Evolutionary conservation across 1,140 invertebrate species (phyloP).

Genomic region (Bombus impatiens): DNA sequence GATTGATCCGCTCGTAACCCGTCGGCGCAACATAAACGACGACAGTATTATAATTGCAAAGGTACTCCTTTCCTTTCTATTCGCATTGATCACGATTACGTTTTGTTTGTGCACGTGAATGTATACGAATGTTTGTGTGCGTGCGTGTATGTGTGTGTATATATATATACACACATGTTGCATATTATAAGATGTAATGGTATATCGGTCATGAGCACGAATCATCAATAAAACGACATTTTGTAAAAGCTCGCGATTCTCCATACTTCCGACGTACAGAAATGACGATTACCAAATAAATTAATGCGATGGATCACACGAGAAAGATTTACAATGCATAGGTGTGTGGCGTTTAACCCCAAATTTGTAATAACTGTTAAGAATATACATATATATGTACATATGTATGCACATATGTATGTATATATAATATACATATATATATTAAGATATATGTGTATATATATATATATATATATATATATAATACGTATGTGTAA

Average conservation of each 20-base stretch:
- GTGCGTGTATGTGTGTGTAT: neutral
- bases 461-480: neutral
- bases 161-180: slow-evolving; percentile 22
- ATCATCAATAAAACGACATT: neutral
- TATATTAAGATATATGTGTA: slow-evolving; percentile 8
- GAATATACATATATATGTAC: slow-evolving; percentile 42
- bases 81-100: slow-evolving; percentile 11
- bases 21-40: slow-evolving; percentile 35
- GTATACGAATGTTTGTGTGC: slow-evolving; percentile 23
- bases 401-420: neutral
- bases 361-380: slow-evolving; percentile 51
- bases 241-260: slow-evolving; percentile 31
- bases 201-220: neutral
- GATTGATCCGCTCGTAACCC: slow-evolving; percentile 33
- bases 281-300: slow-evolving; percentile 49
- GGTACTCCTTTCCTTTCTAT: slow-evolving; percentile 5
- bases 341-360: slow-evolving; percentile 44
- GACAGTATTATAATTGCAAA: slow-evolving; percentile 10
- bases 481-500: slow-evolving; percentile 30
- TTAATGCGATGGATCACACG: slow-evolving; percentile 49
- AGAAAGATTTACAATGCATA: slow-evolving; percentile 42
- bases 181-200: slow-evolving; percentile 9
- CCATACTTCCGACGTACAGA: slow-evolving; percentile 16
- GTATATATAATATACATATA: neutral
- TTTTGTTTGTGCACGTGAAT: slow-evolving; percentile 13